Evolutionary conservation across 2,113 vertebrate species (phyloP).

Genomic region (Eolophus roseicapilla): DNA sequence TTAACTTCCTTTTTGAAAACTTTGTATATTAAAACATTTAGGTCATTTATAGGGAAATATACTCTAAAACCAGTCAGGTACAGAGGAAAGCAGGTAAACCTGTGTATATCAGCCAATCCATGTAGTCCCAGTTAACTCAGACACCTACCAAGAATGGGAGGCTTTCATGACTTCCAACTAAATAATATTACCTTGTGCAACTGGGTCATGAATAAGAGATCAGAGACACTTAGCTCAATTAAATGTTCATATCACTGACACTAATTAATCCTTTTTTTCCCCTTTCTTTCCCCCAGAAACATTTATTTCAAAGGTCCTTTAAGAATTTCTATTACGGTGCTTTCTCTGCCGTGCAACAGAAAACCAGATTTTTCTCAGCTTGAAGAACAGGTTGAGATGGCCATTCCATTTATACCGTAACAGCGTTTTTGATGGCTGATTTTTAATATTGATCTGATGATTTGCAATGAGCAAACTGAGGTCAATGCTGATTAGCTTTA

Average conservation of each 20-base stretch:
- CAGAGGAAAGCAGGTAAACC: not conserved
- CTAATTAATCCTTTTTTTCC: not conserved
- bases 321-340: not conserved
- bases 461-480: not conserved
- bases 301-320: not conserved
- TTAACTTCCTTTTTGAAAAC: not conserved
- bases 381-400: not conserved
- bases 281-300: not conserved
- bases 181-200: not conserved
- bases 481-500: not conserved
- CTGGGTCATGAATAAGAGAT: not conserved
- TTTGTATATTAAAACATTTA: not conserved
- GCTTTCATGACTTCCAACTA: not conserved
- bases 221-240: not conserved
- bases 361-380: not conserved
- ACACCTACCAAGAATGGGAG: not conserved
- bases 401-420: not conserved
- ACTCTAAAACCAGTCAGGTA: not conserved
- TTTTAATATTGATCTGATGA: not conserved
- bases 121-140: not conserved
- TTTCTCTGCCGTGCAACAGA: not conserved
- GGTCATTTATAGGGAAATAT: not conserved
- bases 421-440: accelerated
- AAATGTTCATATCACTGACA: not conserved
- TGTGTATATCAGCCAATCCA: not conserved